Percentiles rank a stretch among this genome's conserved stretches.
Conservation (phyloP, 1,140 invertebrate species). For the Pachyrhynchus sulphureomaculatus region DNA sequence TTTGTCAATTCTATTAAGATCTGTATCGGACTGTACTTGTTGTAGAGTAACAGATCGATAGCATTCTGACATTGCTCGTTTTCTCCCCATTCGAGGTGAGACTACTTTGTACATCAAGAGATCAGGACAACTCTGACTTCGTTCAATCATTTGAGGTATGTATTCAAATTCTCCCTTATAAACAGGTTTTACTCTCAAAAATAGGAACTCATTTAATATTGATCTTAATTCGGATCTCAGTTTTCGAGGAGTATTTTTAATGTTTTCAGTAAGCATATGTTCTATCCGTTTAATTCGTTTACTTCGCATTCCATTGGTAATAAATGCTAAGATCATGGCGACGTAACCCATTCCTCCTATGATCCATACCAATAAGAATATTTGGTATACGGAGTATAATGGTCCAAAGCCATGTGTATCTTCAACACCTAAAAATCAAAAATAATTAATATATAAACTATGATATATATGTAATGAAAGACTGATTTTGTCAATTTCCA, state of each 20-base stretch:
- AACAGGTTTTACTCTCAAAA: constrained; percentile 53
- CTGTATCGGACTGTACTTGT: constrained; percentile 72
- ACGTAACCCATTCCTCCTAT: constrained; percentile 88
- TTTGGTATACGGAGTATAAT: constrained; percentile 68
- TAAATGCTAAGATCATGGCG: constrained; percentile 88
- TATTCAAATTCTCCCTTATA: constrained; percentile 54
- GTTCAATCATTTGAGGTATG: constrained; percentile 39
- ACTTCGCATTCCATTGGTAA: constrained; percentile 71
- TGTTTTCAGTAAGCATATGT: constrained; percentile 70
- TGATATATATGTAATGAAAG: no score
- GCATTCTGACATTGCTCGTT: constrained; percentile 62
- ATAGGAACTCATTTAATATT: constrained; percentile 45
- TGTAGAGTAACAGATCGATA: constrained; percentile 55
- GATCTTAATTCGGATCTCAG: constrained; percentile 69
- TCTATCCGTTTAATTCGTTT: constrained; percentile 74
- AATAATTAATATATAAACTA: no score
- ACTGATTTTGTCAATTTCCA: no score
- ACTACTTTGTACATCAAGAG: constrained; percentile 56
- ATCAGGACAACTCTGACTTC: constrained; percentile 63
- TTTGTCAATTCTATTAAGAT: constrained; percentile 73
- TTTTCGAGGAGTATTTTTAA: constrained; percentile 75
- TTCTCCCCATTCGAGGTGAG: constrained; percentile 56
- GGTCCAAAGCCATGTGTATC: constrained; percentile 56
- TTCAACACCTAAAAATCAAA: constrained; percentile 53
- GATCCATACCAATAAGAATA: constrained; percentile 80